phyloP scores from a whole-genome alignment of 2,113 vertebrate species.

The Nerophis lumbriciformis region DNA sequence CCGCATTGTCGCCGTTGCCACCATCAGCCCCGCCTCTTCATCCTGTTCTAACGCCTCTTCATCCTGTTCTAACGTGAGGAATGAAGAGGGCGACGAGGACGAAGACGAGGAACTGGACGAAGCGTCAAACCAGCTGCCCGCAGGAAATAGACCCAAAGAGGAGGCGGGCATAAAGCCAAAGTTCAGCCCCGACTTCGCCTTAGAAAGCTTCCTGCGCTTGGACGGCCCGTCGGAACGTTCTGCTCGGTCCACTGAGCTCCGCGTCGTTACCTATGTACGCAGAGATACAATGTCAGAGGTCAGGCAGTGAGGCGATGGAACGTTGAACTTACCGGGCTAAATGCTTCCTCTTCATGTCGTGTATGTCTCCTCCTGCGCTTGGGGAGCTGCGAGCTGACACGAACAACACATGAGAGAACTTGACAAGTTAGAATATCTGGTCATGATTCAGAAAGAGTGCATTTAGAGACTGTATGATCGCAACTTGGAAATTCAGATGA shows the following conservation, averaged over 20 bases:
- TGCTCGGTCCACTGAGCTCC: background rate
- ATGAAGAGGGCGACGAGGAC: conserved; percentile 12
- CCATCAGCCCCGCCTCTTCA: background rate
- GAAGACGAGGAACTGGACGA: conserved; percentile 6
- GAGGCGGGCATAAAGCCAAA: conserved; percentile 23
- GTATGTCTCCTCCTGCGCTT: conserved; percentile 27
- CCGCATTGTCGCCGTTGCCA: too few relatives aligned
- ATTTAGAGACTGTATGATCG: too few relatives aligned
- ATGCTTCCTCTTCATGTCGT: background rate
- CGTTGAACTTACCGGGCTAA: conserved; percentile 34
- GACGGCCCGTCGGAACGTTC: background rate
- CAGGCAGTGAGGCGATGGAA: accelerated
- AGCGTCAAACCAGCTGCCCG: conserved; percentile 24
- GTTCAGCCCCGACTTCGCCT: background rate
- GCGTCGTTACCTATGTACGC: conserved; percentile 15
- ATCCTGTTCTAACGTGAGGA: conserved; percentile 19
- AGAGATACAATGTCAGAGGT: background rate
- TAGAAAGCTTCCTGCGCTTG: conserved; percentile 42
- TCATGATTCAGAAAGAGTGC: too few relatives aligned
- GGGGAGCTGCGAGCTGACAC: conserved; percentile 33
- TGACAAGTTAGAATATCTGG: background rate
- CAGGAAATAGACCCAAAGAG: conserved; percentile 13
- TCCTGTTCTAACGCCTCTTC: conserved; percentile 15
- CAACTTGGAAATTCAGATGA: too few relatives aligned
- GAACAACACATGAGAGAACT: background rate